Base-by-base conservation (phyloP, 2,113 vertebrate species). In the Ailuropoda melanoleuca region DNA sequence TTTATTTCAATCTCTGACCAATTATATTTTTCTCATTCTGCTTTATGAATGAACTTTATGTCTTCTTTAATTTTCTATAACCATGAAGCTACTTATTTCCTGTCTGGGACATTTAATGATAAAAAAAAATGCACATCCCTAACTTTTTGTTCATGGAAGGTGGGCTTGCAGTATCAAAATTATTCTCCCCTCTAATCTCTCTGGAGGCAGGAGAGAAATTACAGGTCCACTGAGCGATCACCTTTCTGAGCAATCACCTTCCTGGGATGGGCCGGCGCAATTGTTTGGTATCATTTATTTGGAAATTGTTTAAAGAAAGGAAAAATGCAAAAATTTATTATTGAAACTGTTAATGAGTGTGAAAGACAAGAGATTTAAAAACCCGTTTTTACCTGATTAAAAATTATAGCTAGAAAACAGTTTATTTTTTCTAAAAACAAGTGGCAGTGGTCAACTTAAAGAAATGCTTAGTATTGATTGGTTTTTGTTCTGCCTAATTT, bases 11-110 rank as follows among this genome's bases (percentile, higher is more conserved):
- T 85, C 93, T 95, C 62, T 86, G 62, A 34, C 72, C 58, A 88
- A 21, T 66, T 64, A 74, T 26, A 58, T 19, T 80, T 86, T 62
- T 34, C 55, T 93, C 62, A 90, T 55, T 84, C 75, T 93, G 74
- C 66, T 88, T 93, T 95, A 77, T 87, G 53, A 96, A 93, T 97
- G 72, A 97, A 82, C 43, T 93, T 90, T 78, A 85, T 77, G 31
- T 91, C 24, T 55, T 87, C 68, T 46, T 68, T 88, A 86, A 48
- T 84, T 96, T 96, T 83, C 93, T 95, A 11, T 88, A 93, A 91
- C 46, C 37, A 50, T 86, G 55, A 89, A 80, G 37, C 92, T 90
- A 21, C 78, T 93, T 96, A 94, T 95, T 94, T 97, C 46, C 68
- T 95, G 48, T 80, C 29, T 92, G 37, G 10, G n/a, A 56, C 29